These are phyloP conservation scores for Rhagophthalmus giganteus DNA, from an alignment of 2,888 invertebrate genomes.

Conservation along the genomic window DNA sequence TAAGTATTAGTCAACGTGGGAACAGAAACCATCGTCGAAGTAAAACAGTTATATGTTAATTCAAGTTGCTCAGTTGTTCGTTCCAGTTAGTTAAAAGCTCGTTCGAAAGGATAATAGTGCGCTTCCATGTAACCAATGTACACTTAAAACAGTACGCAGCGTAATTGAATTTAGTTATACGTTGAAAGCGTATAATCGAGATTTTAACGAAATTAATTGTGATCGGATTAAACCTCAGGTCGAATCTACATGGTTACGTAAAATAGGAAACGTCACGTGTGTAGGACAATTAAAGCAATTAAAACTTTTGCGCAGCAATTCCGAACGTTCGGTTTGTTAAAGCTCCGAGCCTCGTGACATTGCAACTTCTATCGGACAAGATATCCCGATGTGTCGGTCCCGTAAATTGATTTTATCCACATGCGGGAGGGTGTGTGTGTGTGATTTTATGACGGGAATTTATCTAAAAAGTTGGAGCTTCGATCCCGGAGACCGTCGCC, in stretches of 20 bases:
- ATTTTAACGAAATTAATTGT: slow-evolving; percentile 10
- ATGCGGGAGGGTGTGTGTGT: too few relatives aligned
- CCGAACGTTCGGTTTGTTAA: slow-evolving; percentile 11
- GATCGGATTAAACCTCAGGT: slow-evolving; percentile 11
- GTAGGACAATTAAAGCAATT: slow-evolving; percentile 6
- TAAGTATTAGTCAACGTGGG: too few relatives aligned
- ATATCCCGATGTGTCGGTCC: slow-evolving; percentile 10
- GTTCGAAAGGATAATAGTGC: neutral
- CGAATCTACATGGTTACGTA: slow-evolving; percentile 8
- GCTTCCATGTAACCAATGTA: slow-evolving; percentile 2
- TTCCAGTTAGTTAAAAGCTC: slow-evolving; percentile 1
- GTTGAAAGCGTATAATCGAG: slow-evolving; percentile 10
- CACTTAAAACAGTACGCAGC: slow-evolving; percentile 5
- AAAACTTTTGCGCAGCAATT: slow-evolving; percentile 8
- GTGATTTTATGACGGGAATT: slow-evolving; percentile 33
- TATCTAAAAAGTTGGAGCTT: slow-evolving; percentile 20
- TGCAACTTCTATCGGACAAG: slow-evolving; percentile 18
- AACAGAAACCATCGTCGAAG: too few relatives aligned
- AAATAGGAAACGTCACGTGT: neutral
- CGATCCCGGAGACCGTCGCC: too few relatives aligned
- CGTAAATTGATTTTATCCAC: slow-evolving; percentile 31
- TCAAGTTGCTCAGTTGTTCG: neutral
- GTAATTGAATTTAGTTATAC: slow-evolving; percentile 9
- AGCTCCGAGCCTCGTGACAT: slow-evolving; percentile 3
- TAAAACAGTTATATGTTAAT: too few relatives aligned